Conservation (phyloP, 37 sponge, comb jelly and placozoan genomes). For the Beroe ovata region DNA sequence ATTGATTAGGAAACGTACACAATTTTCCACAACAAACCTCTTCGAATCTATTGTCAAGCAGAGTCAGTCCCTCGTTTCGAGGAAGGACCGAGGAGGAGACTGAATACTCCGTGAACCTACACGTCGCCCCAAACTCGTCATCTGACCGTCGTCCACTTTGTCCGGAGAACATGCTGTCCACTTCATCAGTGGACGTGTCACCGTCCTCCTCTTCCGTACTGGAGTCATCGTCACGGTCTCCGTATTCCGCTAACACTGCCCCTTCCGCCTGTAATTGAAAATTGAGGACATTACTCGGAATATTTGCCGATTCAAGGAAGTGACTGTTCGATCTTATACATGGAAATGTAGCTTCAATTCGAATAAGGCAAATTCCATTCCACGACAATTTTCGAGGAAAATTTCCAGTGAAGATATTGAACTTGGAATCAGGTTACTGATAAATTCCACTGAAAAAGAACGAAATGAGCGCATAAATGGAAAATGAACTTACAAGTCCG, state of each 20-base stretch:
- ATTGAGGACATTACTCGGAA: not conserved
- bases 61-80: conserved; percentile 82
- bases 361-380: no score
- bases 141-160: not conserved
- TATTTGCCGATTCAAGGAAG: no score
- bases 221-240: not conserved
- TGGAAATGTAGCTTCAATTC: no score
- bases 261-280: conserved; percentile 62
- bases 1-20: no score
- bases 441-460: no score
- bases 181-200: conserved; percentile 49
- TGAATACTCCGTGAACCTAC: conserved; percentile 85
- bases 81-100: conserved; percentile 88
- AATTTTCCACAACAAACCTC: conserved; percentile 72
- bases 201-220: not conserved
- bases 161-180: not conserved
- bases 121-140: conserved; percentile 58
- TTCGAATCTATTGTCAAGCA: conserved; percentile 89
- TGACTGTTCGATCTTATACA: no score
- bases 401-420: no score
- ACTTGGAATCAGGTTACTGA: no score
- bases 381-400: no score
- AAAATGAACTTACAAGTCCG: conserved; percentile 28
- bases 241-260: conserved; percentile 13
- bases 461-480: no score